These are phyloP conservation scores for Podarcis lilfordi DNA, from an alignment of 2,797 vertebrate genomes.

Conservation along the genomic window DNA sequence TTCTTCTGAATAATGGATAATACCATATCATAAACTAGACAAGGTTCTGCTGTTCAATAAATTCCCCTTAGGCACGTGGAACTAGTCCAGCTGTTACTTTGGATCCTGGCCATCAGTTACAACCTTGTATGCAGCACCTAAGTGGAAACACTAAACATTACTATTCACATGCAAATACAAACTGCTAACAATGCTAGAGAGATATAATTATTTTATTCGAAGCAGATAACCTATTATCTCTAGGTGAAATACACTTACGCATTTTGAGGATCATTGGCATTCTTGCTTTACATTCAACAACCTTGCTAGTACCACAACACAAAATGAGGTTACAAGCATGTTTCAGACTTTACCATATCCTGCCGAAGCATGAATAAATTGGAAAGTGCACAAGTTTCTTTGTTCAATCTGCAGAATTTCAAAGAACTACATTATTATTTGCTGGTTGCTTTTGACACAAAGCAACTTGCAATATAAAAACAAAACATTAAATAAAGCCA, in stretches of 20 bases:
- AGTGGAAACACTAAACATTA: neutral
- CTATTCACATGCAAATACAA: neutral
- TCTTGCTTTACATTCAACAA: neutral
- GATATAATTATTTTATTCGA: neutral
- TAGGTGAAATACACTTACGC: neutral
- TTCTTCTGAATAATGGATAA: neutral
- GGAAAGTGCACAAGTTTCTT: neutral
- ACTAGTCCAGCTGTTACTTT: neutral
- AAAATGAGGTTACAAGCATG: neutral
- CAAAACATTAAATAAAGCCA: too few species aligned
- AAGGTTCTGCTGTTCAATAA: neutral
- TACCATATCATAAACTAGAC: neutral
- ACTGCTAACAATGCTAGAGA: neutral
- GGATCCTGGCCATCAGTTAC: neutral
- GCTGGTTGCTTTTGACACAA: too few species aligned
- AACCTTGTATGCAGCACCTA: neutral
- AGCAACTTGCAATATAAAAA: too few species aligned
- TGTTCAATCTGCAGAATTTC: neutral
- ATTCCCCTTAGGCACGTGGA: neutral
- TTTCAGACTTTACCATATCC: neutral
- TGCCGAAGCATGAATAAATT: neutral
- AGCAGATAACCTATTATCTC: neutral
- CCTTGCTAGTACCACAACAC: neutral
- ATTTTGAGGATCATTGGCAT: neutral
- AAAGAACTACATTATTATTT: neutral